Evolutionary conservation across 2,888 invertebrate genomes (phyloP).

Genomic region (Azorinus chamasolen): DNA sequence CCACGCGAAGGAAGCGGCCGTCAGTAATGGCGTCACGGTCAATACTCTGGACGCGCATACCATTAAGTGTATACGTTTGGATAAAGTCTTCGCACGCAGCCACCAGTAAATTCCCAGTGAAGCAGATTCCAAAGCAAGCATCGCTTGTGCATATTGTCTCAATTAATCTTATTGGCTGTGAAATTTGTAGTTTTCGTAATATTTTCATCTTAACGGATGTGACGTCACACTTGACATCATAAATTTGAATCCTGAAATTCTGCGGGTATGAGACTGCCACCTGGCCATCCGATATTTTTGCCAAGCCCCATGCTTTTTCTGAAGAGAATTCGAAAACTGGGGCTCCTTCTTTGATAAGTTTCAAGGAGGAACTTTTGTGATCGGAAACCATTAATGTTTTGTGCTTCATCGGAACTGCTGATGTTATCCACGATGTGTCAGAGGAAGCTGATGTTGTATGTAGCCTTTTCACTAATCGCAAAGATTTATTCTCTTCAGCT

Average conservation of each 20-base stretch:
- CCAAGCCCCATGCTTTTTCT: constrained; percentile 41
- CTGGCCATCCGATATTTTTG: constrained; percentile 20
- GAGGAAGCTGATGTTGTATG: neutral
- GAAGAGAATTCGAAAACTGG: constrained; percentile 20
- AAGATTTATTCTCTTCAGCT: too few relatives aligned
- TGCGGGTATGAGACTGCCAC: constrained; percentile 56
- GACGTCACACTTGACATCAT: constrained; percentile 28
- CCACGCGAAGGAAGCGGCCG: neutral
- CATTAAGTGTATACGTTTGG: constrained; percentile 37
- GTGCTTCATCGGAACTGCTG: constrained; percentile 5
- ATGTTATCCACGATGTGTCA: constrained; percentile 30
- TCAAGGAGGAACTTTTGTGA: constrained; percentile 29
- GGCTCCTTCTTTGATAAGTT: constrained; percentile 28
- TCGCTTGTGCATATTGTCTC: constrained; percentile 12
- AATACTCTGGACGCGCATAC: constrained; percentile 11
- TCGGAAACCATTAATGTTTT: constrained; percentile 25
- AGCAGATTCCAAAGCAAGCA: constrained; percentile 47
- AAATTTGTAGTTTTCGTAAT: neutral
- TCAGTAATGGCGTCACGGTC: neutral
- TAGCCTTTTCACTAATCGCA: neutral
- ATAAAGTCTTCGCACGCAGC: constrained; percentile 52
- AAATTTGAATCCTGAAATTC: constrained; percentile 39
- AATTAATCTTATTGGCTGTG: constrained; percentile 20
- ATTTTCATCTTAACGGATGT: constrained; percentile 42
- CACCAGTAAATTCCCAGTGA: constrained; percentile 14